Percentiles rank a stretch among this genome's conserved stretches.
These are phyloP conservation scores for Hydrolagus affinis DNA, from an alignment of 2,113 vertebrate genomes.

Conservation along the genomic window DNA sequence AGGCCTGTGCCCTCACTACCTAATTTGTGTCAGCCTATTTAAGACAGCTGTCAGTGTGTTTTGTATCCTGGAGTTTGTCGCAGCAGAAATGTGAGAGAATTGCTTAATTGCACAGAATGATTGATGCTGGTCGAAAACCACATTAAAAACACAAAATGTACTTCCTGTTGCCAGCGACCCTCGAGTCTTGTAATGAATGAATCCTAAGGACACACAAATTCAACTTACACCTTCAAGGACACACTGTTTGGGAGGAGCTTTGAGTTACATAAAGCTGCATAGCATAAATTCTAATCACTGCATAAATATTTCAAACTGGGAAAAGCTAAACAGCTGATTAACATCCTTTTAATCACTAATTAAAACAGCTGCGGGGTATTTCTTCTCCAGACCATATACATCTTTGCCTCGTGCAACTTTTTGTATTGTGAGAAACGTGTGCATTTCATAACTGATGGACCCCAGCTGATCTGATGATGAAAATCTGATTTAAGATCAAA, in stretches of 20 bases:
- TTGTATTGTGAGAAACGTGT: slow-evolving; percentile 1
- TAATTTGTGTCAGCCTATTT: slow-evolving; percentile 57
- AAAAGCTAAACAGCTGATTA: slow-evolving; percentile 42
- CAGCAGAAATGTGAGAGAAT: slow-evolving; percentile 77
- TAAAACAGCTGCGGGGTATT: slow-evolving; percentile 58
- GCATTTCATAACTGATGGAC: slow-evolving; percentile 4
- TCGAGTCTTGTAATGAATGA: slow-evolving; percentile 55
- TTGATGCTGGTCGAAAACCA: slow-evolving; percentile 81
- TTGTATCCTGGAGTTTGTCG: slow-evolving; percentile 71
- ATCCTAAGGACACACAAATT: slow-evolving; percentile 42
- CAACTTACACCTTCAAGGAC: slow-evolving; percentile 43
- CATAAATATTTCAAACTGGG: slow-evolving; percentile 41
- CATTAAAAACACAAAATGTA: slow-evolving; percentile 68
- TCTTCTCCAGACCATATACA: slow-evolving; percentile 42
- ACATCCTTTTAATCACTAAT: slow-evolving; percentile 61
- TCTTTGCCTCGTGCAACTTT: slow-evolving; percentile 22
- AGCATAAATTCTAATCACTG: neutral
- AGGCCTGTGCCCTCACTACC: slow-evolving; percentile 58
- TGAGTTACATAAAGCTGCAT: slow-evolving; percentile 14
- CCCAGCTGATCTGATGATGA: neutral
- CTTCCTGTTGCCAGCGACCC: slow-evolving; percentile 58
- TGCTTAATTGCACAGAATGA: slow-evolving; percentile 82
- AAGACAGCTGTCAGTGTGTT: slow-evolving; percentile 84
- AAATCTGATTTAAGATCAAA: slow-evolving; percentile 23
- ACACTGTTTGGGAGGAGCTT: slow-evolving; percentile 36